Evolutionary conservation across 2,888 invertebrate genomes (phyloP).

Genomic region (Oscheius sp.): DNA sequence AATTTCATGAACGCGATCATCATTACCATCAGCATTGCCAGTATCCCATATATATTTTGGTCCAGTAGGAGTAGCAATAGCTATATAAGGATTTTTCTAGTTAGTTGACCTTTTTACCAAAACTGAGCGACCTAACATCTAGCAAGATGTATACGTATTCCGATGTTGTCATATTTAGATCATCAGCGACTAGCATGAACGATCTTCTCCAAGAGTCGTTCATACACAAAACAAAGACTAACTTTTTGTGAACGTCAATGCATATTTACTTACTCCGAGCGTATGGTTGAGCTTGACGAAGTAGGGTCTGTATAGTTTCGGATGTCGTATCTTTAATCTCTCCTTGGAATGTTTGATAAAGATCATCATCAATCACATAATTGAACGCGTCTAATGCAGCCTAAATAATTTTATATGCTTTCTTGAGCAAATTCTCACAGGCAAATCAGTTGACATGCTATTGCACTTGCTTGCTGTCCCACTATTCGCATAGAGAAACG

Average conservation of each 20-base stretch:
- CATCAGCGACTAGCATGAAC: slow-evolving; percentile 39
- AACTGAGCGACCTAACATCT: neutral
- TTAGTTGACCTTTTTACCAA: neutral
- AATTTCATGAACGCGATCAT: neutral
- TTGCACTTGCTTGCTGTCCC: neutral
- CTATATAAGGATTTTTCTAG: neutral
- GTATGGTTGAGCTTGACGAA: slow-evolving; percentile 1
- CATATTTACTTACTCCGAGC: neutral
- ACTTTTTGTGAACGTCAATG: neutral
- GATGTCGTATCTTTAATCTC: neutral
- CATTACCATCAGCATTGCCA: slow-evolving; percentile 5
- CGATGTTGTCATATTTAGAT: slow-evolving; percentile 34
- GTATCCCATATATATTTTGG: neutral
- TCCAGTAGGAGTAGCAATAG: neutral
- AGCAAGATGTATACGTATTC: slow-evolving; percentile 43
- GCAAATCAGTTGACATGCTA: slow-evolving; percentile 2
- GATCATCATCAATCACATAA: neutral
- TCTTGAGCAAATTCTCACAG: neutral
- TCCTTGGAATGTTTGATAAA: neutral
- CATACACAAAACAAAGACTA: slow-evolving; percentile 13
- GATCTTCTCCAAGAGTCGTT: neutral
- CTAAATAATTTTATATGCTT: neutral
- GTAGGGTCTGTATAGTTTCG: neutral
- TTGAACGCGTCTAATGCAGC: neutral
- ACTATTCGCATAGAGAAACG: slow-evolving; percentile 6